Base-by-base conservation (phyloP, 1,140 invertebrate species). In the Drosophila sulfurigaster region DNA sequence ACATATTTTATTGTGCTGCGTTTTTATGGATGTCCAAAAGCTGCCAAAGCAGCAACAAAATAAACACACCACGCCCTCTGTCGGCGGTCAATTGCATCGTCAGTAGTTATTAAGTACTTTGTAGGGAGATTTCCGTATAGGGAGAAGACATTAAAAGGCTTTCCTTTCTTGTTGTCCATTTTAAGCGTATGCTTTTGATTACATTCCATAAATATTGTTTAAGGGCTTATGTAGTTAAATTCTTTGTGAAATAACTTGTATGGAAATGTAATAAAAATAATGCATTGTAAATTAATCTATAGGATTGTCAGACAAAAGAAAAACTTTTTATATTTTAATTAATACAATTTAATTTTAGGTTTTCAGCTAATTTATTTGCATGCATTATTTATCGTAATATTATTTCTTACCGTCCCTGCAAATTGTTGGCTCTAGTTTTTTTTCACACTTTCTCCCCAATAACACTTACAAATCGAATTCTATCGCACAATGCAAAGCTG, bases 21-120 rank as follows among this genome's bases (percentile, higher is more conserved):
- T 54, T 58, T 67, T 67, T 73, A 54, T 59, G 56, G 15, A 51
- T 72, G 32, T 65, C 54, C 63, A n/a, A 60, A 68, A 67, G 32
- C 30, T 74, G 57, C 30, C 41, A 38, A 60, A 13, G 68, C 68
- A 57, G 41, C 41, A 11, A 56, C 25, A 54, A 71, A 56, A 56
- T 64, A 45, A 48, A 30, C 20, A 25, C 20, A 15, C 7, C 20
- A 48, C 69, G 57, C 71, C 65, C 65, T 62, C 65, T 74, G 32
- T 56, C 57, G 71, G 13, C n/a, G 28, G 16, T n/a, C 48, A 28
- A 25, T 13, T 54, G 56, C 46, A 67, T 25, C 32, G 13, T 30
- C 52, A 25, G 38, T 45, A 25, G 16, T 45, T 59, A 43, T 41
- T 52, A 52, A 25, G 20, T 25, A 25, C 20, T 25, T 25, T 25